Evolutionary conservation across 2,797 vertebrate genomes (phyloP).

Genomic region (Moxostoma hubbsi): DNA sequence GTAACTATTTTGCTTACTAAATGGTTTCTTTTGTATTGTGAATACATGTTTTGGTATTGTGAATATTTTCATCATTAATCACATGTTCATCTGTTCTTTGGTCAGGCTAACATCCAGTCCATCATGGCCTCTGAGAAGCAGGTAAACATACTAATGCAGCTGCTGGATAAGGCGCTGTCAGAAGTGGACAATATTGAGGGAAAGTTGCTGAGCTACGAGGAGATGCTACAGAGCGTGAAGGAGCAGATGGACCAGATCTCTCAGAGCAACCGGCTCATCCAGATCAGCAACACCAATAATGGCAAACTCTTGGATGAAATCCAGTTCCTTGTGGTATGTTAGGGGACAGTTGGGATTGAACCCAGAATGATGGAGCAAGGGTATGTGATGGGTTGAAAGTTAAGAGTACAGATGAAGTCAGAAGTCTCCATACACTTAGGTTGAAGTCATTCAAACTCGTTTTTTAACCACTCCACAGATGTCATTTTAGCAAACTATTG

Average conservation of each 20-base stretch:
- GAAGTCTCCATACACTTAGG: too few species aligned
- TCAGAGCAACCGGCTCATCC: conserved; percentile 97
- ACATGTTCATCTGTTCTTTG: conserved; percentile 6
- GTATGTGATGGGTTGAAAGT: too few species aligned
- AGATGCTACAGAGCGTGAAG: conserved; percentile 98
- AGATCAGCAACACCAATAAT: conserved; percentile 97
- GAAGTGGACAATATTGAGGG: conserved; percentile 97
- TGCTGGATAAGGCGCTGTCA: conserved; percentile 92
- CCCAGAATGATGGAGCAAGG: too few species aligned
- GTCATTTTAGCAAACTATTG: too few species aligned
- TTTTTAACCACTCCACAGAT: too few species aligned
- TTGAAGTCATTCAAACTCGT: too few species aligned
- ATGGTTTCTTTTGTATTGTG: neutral
- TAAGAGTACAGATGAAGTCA: too few species aligned
- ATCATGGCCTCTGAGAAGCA: conserved; percentile 99
- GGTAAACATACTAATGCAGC: conserved; percentile 95
- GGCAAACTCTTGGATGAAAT: conserved; percentile 93
- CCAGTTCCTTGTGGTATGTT: conserved; percentile 93
- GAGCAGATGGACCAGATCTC: conserved; percentile 99
- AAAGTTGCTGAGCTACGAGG: conserved; percentile 97
- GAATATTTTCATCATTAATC: neutral
- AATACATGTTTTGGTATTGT: neutral
- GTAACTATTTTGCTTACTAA: neutral
- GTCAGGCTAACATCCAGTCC: conserved; percentile 96
- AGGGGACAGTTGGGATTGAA: neutral